Evolutionary conservation across 2,113 vertebrate genomes (phyloP).

Genomic region (Callopanchax toddi): DNA sequence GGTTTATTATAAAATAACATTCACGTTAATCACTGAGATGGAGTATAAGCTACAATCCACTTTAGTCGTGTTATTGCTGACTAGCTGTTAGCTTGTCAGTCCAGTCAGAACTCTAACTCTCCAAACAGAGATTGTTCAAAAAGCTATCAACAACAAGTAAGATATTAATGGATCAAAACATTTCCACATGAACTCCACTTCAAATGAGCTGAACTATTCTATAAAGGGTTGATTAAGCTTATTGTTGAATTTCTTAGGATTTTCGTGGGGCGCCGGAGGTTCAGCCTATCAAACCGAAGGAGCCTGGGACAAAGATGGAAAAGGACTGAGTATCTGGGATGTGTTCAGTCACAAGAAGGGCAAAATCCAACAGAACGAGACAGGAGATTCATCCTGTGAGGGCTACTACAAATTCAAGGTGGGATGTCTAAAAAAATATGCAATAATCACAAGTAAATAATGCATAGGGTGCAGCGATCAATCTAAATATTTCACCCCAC

Average conservation of each 20-base stretch:
- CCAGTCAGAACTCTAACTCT: too few species aligned
- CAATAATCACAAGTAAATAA: neutral
- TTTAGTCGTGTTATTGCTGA: too few species aligned
- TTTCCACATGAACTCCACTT: too few species aligned
- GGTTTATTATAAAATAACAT: too few species aligned
- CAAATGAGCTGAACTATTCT: too few species aligned
- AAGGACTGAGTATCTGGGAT: slow-evolving; percentile 95
- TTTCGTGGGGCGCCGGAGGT: slow-evolving; percentile 93
- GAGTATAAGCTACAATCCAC: too few species aligned
- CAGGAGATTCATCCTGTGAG: slow-evolving; percentile 86
- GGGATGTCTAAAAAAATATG: slow-evolving; percentile 1
- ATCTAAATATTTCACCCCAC: neutral
- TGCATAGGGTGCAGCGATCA: neutral
- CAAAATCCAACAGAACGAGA: slow-evolving; percentile 82
- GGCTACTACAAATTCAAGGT: slow-evolving; percentile 91
- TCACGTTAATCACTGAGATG: too few species aligned
- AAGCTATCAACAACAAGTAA: too few species aligned
- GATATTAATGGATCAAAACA: too few species aligned
- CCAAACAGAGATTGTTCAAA: too few species aligned
- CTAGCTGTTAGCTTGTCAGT: too few species aligned
- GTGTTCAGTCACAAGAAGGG: slow-evolving; percentile 87
- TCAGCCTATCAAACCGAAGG: slow-evolving; percentile 96
- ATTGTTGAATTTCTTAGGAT: slow-evolving; percentile 76
- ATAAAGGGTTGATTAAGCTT: neutral
- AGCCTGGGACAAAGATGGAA: slow-evolving; percentile 93